Evolutionary conservation across 2,113 vertebrate genomes (phyloP).

Genomic region (Paramormyrops kingsleyae): DNA sequence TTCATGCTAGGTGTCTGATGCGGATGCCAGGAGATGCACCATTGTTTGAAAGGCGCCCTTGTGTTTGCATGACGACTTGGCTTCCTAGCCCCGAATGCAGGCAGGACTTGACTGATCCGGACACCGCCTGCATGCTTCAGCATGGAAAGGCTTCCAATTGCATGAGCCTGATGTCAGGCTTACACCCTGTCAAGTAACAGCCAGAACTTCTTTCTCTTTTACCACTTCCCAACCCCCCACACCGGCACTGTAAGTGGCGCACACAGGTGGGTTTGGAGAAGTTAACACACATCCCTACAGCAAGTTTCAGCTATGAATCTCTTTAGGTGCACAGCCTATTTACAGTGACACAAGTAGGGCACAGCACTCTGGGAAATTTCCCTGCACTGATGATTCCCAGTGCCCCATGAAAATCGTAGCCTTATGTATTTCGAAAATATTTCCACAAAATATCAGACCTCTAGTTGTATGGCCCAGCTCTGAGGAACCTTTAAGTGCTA

Average conservation of each 20-base stretch:
- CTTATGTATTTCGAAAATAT: not conserved
- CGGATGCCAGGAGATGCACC: not conserved
- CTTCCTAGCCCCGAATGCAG: slow-evolving; percentile 32
- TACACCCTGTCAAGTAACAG: slow-evolving; percentile 60
- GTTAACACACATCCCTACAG: slow-evolving; percentile 39
- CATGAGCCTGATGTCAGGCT: slow-evolving; percentile 53
- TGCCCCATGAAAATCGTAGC: not conserved
- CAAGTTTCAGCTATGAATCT: slow-evolving; percentile 35
- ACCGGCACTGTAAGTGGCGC: slow-evolving; percentile 63
- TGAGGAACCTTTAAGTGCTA: not conserved
- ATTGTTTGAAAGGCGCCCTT: slow-evolving; percentile 19
- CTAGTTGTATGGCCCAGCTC: not conserved
- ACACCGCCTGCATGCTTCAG: slow-evolving; percentile 58
- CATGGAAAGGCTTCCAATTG: slow-evolving; percentile 54
- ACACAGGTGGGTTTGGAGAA: slow-evolving; percentile 68
- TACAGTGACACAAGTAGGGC: slow-evolving; percentile 24
- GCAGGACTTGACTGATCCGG: slow-evolving; percentile 33
- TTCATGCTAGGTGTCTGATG: not conserved
- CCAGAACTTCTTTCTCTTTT: slow-evolving; percentile 67
- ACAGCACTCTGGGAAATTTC: not conserved
- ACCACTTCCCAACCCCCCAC: slow-evolving; percentile 54
- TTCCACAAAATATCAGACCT: not conserved
- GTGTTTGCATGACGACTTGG: slow-evolving; percentile 61
- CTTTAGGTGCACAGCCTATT: not conserved
- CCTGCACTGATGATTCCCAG: not conserved